Conservation (phyloP, 2,797 vertebrate genomes). For the Girardinus metallicus region DNA sequence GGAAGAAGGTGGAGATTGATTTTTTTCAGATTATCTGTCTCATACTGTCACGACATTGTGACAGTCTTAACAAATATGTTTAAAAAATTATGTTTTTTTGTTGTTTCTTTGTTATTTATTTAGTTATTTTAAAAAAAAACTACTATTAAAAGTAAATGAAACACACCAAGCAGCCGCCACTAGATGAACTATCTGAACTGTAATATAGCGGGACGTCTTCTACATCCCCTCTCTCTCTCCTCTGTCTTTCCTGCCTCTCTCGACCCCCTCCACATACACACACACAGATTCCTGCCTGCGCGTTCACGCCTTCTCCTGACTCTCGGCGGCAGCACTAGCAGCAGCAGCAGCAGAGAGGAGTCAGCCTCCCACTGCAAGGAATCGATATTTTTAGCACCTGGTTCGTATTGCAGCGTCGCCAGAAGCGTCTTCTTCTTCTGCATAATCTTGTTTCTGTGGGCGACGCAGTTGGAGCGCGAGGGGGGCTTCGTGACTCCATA, state of each 20-base stretch:
- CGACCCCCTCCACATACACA: slow-evolving; percentile 54
- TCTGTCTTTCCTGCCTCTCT: slow-evolving; percentile 20
- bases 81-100: no score
- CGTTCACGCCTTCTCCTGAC: slow-evolving; percentile 53
- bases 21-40: no score
- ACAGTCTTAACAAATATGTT: no score
- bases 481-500: not conserved
- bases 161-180: not conserved
- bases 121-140: no score
- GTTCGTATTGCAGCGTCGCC: slow-evolving; percentile 58
- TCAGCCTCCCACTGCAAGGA: slow-evolving; percentile 41
- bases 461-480: slow-evolving; percentile 22
- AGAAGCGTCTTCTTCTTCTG: not conserved
- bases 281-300: slow-evolving; percentile 71
- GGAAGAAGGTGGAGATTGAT: no score
- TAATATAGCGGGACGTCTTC: slow-evolving; percentile 37
- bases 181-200: not conserved
- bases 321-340: slow-evolving; percentile 29
- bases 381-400: slow-evolving; percentile 68
- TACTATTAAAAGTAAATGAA: not conserved
- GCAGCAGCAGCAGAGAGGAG: slow-evolving; percentile 2
- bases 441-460: slow-evolving; percentile 10
- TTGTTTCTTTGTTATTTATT: no score
- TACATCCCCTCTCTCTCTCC: not conserved
- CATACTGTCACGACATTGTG: no score